Conservation (phyloP, 2,113 vertebrate species). For the Micromys minutus region DNA sequence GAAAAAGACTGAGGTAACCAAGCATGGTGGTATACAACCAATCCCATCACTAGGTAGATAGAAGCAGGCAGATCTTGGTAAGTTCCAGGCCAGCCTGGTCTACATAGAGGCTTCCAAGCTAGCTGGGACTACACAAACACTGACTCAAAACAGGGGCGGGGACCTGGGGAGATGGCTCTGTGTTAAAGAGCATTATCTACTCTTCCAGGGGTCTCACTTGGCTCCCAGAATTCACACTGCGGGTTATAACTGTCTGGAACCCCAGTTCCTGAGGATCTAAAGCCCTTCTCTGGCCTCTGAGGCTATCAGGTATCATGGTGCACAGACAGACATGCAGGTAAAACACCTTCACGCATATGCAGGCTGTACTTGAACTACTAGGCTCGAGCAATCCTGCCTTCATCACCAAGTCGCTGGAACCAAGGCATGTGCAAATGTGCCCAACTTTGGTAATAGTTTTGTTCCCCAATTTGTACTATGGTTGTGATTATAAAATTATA, state of each 20-base stretch:
- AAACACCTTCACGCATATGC: not conserved
- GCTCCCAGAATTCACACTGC: not conserved
- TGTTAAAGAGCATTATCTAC: not conserved
- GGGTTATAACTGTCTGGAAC: not conserved
- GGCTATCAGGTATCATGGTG: not conserved
- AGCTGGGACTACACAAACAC: not conserved
- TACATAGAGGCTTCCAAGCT: not conserved
- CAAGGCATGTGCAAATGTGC: not conserved
- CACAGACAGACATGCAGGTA: not conserved
- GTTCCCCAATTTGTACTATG: not conserved
- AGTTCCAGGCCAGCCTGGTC: not conserved
- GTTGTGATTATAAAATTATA: too few relatives aligned
- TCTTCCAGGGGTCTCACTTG: not conserved
- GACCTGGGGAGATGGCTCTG: not conserved
- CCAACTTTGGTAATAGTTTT: not conserved
- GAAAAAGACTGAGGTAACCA: not conserved
- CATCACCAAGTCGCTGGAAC: not conserved
- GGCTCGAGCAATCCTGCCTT: not conserved
- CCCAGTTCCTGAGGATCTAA: not conserved
- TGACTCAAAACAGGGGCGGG: not conserved
- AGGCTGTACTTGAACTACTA: not conserved
- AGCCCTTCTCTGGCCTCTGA: not conserved
- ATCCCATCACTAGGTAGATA: not conserved
- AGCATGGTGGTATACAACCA: not conserved
- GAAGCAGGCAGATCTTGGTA: not conserved